These are phyloP conservation scores for Cairina moschata DNA, from an alignment of 2,113 vertebrate species.

Conservation along the genomic window DNA sequence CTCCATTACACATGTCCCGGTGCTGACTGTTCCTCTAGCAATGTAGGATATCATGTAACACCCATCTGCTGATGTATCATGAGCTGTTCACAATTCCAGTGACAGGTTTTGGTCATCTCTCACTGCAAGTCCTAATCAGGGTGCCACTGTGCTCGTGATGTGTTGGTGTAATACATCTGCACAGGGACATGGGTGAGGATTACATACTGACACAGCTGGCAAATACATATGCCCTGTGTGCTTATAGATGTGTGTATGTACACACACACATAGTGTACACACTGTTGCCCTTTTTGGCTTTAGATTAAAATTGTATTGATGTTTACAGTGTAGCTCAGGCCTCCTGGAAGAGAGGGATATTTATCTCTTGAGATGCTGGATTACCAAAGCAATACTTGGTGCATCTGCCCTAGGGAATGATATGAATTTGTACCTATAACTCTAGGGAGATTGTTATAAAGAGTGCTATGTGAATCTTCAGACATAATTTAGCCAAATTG, in stretches of 20 bases:
- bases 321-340: not conserved
- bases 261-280: rapidly evolving
- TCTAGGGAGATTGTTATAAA: not conserved
- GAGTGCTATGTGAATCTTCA: not conserved
- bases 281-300: not conserved
- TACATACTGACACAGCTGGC: not conserved
- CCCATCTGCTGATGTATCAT: not conserved
- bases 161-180: not conserved
- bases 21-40: not conserved
- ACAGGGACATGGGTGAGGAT: not conserved
- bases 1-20: not conserved
- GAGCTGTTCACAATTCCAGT: not conserved
- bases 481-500: not conserved
- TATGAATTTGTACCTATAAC: not conserved
- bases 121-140: not conserved
- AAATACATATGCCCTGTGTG: rapidly evolving
- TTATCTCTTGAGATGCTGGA: not conserved
- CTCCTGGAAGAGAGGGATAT: not conserved
- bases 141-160: rapidly evolving
- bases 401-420: not conserved
- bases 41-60: rapidly evolving
- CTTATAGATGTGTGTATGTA: not conserved
- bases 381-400: not conserved
- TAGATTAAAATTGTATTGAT: not conserved
- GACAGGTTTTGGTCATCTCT: not conserved